Base-by-base conservation (phyloP, 2,113 vertebrate species). In the Notarius lentiginosus region DNA sequence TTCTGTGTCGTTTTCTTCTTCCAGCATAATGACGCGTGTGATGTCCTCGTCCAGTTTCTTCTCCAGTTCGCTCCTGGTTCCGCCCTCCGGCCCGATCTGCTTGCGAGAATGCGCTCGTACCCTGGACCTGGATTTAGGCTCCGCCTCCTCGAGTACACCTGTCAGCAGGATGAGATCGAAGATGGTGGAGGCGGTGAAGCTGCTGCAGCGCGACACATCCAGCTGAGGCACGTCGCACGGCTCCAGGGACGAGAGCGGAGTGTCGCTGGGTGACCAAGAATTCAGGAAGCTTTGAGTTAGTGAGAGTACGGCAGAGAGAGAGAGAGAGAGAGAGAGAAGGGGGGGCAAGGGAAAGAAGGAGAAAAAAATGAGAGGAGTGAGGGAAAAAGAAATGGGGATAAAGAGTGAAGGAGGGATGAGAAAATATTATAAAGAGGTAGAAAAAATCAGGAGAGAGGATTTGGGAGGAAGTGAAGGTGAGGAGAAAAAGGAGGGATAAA, bases 211-310 rank as follows among this genome's bases (percentile, higher is more conserved):
- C 22, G 92, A 85, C 76, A 95, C 77, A 51, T 95, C 94, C 68
- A 94, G 93, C 91, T 91, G 92, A 85, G 94, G 92, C 11, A 89
- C 84, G 63, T 93, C 93, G 7, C 93, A 94, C 8, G 95, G 94
- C 92, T 96, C 95, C 94, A 96, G 89, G 1, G 95, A 95, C 83
- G 92, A 89, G 87, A 96, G 93, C 1, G 94, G 94, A 0, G 93
- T 95, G 92, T 96, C 95, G 91, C 95, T 96, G 92, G 95, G 95
- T 95, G 95, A 96, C 95, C 95, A 96, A 96, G 95, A 96, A 95
- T 94, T 95, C 93, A 95, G 93, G 95, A 94, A 95, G 95, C 95
- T 96, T 95, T 84, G 68, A 94, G 93, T 96, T 95, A 96, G 95
- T 92, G 91, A 88, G 75, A 82, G 75, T 88, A 89, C 58, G 79